Conservation (phyloP, 2,888 invertebrate species). For the Elmis aenea region DNA sequence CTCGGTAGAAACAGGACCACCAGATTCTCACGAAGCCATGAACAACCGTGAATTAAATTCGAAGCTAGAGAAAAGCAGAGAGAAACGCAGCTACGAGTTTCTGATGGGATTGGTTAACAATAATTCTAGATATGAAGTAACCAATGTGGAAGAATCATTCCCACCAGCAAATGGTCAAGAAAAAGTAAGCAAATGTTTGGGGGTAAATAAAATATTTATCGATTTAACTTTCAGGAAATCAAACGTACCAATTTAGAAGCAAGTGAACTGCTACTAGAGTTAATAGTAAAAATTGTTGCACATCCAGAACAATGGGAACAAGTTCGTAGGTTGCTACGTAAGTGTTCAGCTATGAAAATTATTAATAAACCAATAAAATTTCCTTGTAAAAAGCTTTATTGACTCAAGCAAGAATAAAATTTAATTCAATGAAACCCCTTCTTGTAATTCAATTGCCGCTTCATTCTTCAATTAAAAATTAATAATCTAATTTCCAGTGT, state of each 20-base stretch:
- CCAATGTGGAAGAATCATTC: slow-evolving; percentile 35
- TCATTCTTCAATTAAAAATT: too few species aligned
- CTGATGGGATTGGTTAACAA: slow-evolving; percentile 44
- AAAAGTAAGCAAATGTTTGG: too few species aligned
- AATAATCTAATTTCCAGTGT: too few species aligned
- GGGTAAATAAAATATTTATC: too few species aligned
- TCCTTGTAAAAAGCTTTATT: too few species aligned
- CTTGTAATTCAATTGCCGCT: too few species aligned
- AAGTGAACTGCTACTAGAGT: slow-evolving; percentile 40
- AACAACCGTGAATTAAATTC: slow-evolving; percentile 40
- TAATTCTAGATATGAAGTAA: slow-evolving; percentile 42
- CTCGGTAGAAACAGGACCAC: slow-evolving; percentile 30
- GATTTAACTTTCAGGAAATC: too few species aligned
- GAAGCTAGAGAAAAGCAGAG: slow-evolving; percentile 28
- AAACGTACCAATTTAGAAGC: slow-evolving; percentile 24
- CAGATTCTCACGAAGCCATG: slow-evolving; percentile 46
- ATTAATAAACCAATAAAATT: too few species aligned
- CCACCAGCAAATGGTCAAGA: too few species aligned
- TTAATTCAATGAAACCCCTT: too few species aligned
- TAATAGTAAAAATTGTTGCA: slow-evolving; percentile 43
- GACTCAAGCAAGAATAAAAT: too few species aligned
- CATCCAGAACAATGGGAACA: slow-evolving; percentile 44
- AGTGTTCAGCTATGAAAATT: too few species aligned
- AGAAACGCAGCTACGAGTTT: slow-evolving; percentile 44
- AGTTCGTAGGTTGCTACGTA: slow-evolving; percentile 43